Base-by-base conservation (phyloP, 2,888 invertebrate genomes). In the Lucinisca nassula region DNA sequence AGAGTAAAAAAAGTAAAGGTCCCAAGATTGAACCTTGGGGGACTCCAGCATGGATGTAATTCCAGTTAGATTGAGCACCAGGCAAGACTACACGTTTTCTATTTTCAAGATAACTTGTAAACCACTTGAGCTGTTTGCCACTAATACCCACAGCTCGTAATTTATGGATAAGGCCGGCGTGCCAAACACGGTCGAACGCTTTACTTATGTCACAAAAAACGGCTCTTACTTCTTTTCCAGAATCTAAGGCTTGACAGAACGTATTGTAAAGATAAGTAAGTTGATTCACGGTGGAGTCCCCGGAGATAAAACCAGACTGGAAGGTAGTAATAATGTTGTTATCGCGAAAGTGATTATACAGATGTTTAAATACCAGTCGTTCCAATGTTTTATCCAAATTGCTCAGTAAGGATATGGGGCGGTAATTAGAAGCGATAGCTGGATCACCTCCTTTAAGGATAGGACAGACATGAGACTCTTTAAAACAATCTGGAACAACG, bases 11-110 rank as follows among this genome's bases (percentile, higher is more conserved):
- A 55, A 67, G 40, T 35, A 58, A 21, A 14, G 79, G 30, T 1
- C 40, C 70, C 0, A 49, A 49, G 38, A 78, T 78, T 8, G 67
- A 78, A 12, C 61, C 77, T 38, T 78, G 77, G 14, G 61, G 72
- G 0, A 73, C 80, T 2, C 80, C 55, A 14, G 80, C 72, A 30
- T 37, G 27, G 27, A 73, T 37, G 24, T 61, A 45, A 10, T 45
- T 49, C 32, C 49, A 70, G 17, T 49, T n/a, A 0, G 55, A 73
- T 2, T 37, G 21, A 0, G 8, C 49, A 30, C 73, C 80, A 73
- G 49, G 51, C 24, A 79, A 61, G 6, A 80, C 35, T 4, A 73
- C 38, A 24, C 73, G 27, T 35, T 73, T 73, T 21, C 51, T 55
- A 17, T 37, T 24, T 17, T 21, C 35, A 0, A 84, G 45, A 24